Evolutionary conservation across 2,888 invertebrate species (phyloP).

Genomic region (Strigamia crassipes): DNA sequence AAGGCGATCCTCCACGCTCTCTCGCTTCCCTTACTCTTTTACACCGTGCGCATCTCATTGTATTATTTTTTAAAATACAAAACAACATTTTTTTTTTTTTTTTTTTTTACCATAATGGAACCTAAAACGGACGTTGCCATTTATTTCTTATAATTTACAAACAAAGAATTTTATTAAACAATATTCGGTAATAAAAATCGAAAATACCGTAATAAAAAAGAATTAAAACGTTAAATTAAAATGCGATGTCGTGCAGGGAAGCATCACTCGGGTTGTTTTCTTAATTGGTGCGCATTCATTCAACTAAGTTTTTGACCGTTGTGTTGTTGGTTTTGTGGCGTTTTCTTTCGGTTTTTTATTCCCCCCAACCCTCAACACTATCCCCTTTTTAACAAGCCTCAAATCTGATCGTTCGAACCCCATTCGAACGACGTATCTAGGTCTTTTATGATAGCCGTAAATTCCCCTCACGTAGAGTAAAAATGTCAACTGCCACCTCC

Average conservation of each 20-base stretch:
- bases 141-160: not conserved
- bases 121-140: not conserved
- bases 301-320: not conserved
- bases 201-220: not conserved
- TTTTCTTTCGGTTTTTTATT: not conserved
- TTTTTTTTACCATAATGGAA: not conserved
- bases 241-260: not conserved
- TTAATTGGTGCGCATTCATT: not conserved
- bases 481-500: conserved; percentile 35
- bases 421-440: conserved; percentile 42
- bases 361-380: not conserved
- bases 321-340: not conserved
- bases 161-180: not conserved
- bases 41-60: not conserved
- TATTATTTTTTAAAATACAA: not conserved
- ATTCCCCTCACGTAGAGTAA: conserved; percentile 33
- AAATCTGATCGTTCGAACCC: conserved; percentile 40
- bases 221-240: not conserved
- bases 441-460: conserved; percentile 36
- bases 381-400: conserved; percentile 36
- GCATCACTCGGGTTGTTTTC: not conserved
- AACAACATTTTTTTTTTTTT: not conserved
- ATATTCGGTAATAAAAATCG: not conserved
- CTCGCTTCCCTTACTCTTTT: not conserved
- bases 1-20: not conserved